Evolutionary conservation across 2,888 invertebrate genomes (phyloP), one percentile per base, ranked within the genome.

Genomic region (Brenthis daphne): DNA sequence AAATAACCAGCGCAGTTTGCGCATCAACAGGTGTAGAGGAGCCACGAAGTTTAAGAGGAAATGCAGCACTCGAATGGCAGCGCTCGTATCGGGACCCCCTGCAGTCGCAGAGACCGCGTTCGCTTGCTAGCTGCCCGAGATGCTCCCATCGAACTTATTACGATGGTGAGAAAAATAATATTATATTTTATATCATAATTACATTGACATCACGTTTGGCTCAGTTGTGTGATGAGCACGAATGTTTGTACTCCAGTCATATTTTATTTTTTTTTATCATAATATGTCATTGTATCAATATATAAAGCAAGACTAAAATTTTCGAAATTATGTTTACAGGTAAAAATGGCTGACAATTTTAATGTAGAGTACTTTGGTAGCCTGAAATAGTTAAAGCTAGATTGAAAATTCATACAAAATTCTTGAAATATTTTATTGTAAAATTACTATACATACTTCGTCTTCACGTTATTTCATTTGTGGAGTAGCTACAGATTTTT

Each of bases 11-110:
- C 37, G 16, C 20, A 63, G 63, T 8, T n/a, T 53, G 43, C 43
- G 43, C 63, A 53, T 88, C 81, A 80, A 84, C 89, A 92, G 93
- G 90, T 87, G 87, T 85, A 80, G 93, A 88, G 89, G 92, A 88
- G 82, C 89, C 78, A 85, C 90, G 82, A 88, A 90, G 83, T 79
- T 90, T 83, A 90, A 92, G 87, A 90, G 87, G 88, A 89, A 92
- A 80, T 88, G 86, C 80, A 83, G 87, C 75, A 80, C 86, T 74
- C 79, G 90, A 79, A 82, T 92, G 90, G 89, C 89, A 77, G 84
- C 89, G 77, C 81, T 90, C 80, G 84, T 87, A 58, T 82, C 91
- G 81, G 81, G 84, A 72, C 79, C 82, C 70, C 76, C 80, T 58
- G 77, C 85, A 73, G 74, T 86, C 75, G 91, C 90, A 66, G 92